Evolutionary conservation across 1,140 invertebrate genomes (phyloP), one percentile per base, ranked within the genome.

Genomic region (Scaptodrosophila lebanonensis): DNA sequence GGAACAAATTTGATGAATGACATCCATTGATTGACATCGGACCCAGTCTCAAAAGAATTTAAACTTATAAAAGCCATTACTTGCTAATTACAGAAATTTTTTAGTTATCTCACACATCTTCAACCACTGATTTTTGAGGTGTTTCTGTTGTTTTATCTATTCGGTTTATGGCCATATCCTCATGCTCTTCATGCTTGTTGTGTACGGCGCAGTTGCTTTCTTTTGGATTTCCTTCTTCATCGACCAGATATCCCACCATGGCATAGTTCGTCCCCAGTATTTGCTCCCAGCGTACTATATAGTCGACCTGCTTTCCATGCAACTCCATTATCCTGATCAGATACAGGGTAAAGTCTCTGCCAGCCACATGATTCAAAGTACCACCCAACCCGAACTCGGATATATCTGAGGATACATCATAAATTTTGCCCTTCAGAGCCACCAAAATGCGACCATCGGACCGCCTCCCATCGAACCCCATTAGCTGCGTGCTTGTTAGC

Each of bases 381-480:
- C 63, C 63, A 1, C 15, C 30, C 3, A 47, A 4, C 2, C 50
- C 53, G 2, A 64, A 71, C 8, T 64, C 40, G 0, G 7, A 1
- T 0, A 39, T 13, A 25, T 70, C 58, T 1, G 4, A 27, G 8
- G 66, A 53, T 0, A 77, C 72, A 30, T 77, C 72, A 33, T 64
- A 77, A 11, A 77, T 71, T 2, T 36, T 33, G 0, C 51, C 48
- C 15, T 60, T 77, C 6, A 77, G 56, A 0, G 50, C 36, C 15
- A 77, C 36, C 16, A 77, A 9, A 3, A 77, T 60, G 1, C 72
- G 52, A 9, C 72, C 72, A 50, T 77, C 72, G 0, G 5, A n/a
- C 0, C 62, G 54, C 0, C 3, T 70, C 1, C 70, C 71, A 39
- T 69, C 35, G 17, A 54, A 75, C 0, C 11, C 8, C 0, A 16